Evolutionary conservation across 2,888 invertebrate genomes (phyloP).

Genomic region (Oxystoma pomonae): DNA sequence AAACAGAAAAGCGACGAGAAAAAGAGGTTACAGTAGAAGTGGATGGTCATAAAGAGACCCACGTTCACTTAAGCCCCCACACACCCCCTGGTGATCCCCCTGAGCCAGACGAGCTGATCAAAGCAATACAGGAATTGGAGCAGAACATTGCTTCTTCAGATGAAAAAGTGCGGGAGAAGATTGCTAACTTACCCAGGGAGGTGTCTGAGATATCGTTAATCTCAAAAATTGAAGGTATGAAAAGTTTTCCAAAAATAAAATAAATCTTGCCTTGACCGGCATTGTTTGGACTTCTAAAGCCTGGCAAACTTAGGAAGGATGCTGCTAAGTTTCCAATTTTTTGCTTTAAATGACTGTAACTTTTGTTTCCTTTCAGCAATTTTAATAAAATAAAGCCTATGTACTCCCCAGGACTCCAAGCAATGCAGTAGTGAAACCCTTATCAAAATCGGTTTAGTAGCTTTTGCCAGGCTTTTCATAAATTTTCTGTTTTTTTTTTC

Average conservation of each 20-base stretch:
- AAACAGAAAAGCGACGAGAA: slow-evolving; percentile 43
- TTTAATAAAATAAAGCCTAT: too few species aligned
- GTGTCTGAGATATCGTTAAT: slow-evolving; percentile 88
- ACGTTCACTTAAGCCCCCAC: slow-evolving; percentile 73
- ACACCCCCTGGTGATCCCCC: slow-evolving; percentile 82
- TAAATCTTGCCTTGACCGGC: too few species aligned
- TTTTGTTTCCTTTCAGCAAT: too few species aligned
- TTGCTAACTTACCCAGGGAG: slow-evolving; percentile 90
- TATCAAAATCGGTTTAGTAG: too few species aligned
- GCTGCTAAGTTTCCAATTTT: not conserved
- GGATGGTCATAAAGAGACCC: slow-evolving; percentile 72
- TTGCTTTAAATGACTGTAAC: too few species aligned
- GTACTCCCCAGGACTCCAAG: too few species aligned
- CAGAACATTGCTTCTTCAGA: slow-evolving; percentile 94
- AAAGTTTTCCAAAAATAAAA: too few species aligned
- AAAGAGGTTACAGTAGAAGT: slow-evolving; percentile 50
- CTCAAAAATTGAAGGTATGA: slow-evolving; percentile 75
- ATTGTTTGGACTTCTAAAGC: too few species aligned
- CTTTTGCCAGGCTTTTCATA: too few species aligned
- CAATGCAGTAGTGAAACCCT: too few species aligned
- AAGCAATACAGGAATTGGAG: slow-evolving; percentile 79
- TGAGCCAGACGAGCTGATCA: slow-evolving; percentile 89
- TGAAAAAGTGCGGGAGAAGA: slow-evolving; percentile 86
- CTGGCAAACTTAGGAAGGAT: too few species aligned
- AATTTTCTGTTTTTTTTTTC: too few species aligned